Conservation (phyloP, 2,888 invertebrate species). For the Himalopsyche anomala region DNA sequence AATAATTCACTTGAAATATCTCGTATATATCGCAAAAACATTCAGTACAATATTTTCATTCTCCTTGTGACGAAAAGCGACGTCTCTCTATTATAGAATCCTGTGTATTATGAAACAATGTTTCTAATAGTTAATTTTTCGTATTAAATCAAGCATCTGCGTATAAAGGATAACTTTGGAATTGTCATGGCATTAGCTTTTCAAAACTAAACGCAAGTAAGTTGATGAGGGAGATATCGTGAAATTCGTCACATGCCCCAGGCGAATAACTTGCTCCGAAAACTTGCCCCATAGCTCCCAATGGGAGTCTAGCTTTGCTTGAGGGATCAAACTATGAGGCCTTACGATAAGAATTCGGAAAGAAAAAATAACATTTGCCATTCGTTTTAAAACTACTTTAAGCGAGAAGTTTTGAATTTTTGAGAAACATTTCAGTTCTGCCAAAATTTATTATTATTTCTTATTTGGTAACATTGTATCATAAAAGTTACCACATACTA, state of each 20-base stretch:
- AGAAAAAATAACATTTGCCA: constrained; percentile 13
- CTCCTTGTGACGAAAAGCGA: too few relatives aligned
- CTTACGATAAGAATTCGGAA: neutral
- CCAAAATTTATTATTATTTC: too few relatives aligned
- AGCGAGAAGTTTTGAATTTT: neutral
- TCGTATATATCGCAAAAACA: too few relatives aligned
- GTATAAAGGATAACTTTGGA: neutral
- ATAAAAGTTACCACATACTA: too few relatives aligned
- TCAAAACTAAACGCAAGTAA: constrained; percentile 10
- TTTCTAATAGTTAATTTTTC: too few relatives aligned
- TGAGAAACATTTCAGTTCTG: neutral
- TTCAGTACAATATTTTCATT: too few relatives aligned
- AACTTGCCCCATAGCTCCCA: neutral
- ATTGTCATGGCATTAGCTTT: neutral
- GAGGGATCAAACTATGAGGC: neutral
- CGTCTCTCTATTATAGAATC: too few relatives aligned
- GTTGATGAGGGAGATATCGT: constrained; percentile 8
- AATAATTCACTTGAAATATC: too few relatives aligned
- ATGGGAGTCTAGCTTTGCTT: neutral
- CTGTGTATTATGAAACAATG: too few relatives aligned
- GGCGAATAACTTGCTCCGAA: neutral
- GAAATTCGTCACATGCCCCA: constrained; percentile 5
- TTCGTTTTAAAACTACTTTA: neutral
- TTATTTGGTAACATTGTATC: too few relatives aligned
- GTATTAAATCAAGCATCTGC: too few relatives aligned